Evolutionary conservation across 2,797 vertebrate species (phyloP).

Genomic region (Melanotaenia maccullochi): DNA sequence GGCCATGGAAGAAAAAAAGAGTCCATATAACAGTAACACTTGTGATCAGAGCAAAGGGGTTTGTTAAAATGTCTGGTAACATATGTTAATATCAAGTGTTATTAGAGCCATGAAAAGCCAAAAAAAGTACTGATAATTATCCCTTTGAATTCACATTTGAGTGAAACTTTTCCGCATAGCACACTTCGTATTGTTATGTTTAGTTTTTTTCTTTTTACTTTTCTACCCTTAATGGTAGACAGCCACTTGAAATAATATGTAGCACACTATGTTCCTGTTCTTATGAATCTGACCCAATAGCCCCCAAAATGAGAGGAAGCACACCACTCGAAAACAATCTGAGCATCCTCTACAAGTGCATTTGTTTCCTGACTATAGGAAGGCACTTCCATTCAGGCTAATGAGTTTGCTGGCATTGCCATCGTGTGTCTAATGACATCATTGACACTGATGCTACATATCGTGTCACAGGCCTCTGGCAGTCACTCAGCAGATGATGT

Average conservation of each 20-base stretch:
- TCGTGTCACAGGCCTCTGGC: slow-evolving; percentile 74
- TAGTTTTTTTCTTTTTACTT: slow-evolving; percentile 16
- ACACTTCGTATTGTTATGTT: not conserved
- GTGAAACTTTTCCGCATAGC: slow-evolving; percentile 3
- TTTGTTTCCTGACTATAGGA: slow-evolving; percentile 53
- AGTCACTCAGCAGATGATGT: slow-evolving; percentile 85
- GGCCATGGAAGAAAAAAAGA: not conserved
- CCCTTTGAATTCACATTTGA: slow-evolving; percentile 6
- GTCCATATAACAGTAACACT: not conserved
- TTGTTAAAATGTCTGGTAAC: not conserved
- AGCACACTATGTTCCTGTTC: slow-evolving; percentile 22
- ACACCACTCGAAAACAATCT: slow-evolving; percentile 54
- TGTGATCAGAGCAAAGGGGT: not conserved
- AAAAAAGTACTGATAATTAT: not conserved
- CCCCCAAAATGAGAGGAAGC: slow-evolving; percentile 29
- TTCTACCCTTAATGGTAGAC: not conserved
- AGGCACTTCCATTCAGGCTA: slow-evolving; percentile 68
- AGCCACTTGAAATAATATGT: slow-evolving; percentile 37
- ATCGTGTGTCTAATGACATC: slow-evolving; percentile 69
- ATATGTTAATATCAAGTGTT: not conserved
- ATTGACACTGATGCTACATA: slow-evolving; percentile 75
- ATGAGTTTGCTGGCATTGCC: slow-evolving; percentile 75
- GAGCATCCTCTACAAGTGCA: slow-evolving; percentile 54
- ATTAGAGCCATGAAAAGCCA: not conserved
- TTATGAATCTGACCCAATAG: slow-evolving; percentile 35